phyloP scores from a whole-genome alignment of 2,888 invertebrate genomes.

The Ophioninae sp. region DNA sequence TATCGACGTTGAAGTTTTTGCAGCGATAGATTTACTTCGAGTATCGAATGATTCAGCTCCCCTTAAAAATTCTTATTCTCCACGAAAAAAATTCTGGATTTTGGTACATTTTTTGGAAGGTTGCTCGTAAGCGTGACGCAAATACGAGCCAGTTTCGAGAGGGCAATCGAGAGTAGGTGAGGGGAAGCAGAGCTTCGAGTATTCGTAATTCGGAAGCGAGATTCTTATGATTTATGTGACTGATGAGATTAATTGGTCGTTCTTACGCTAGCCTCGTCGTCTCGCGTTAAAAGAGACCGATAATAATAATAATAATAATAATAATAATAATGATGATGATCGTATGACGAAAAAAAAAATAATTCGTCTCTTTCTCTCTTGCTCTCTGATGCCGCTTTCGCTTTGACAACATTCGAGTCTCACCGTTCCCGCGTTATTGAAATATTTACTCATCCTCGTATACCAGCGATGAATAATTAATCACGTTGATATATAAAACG shows the following conservation, averaged over 20 bases:
- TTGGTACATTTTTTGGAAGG: neutral
- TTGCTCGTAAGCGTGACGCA: constrained; percentile 5
- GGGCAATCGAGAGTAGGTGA: neutral
- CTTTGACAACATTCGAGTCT: constrained; percentile 21
- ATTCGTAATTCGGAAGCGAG: constrained; percentile 48
- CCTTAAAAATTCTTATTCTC: no score
- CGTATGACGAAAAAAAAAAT: constrained; percentile 15
- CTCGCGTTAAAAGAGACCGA: constrained; percentile 22
- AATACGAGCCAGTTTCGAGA: neutral
- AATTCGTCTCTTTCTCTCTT: neutral
- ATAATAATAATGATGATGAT: constrained; percentile 25
- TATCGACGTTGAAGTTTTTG: no score
- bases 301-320: constrained; percentile 36
- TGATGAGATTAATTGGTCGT: constrained; percentile 27
- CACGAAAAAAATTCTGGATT: no score
- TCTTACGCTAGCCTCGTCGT: constrained; percentile 5
- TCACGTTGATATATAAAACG: constrained; percentile 23
- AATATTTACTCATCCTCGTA: constrained; percentile 28
- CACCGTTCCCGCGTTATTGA: constrained; percentile 22
- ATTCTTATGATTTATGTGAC: constrained; percentile 32
- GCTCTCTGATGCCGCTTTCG: neutral
- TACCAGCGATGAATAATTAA: constrained; percentile 33
- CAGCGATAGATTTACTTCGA: no score
- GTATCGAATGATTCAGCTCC: no score
- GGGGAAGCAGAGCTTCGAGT: neutral